Base-by-base conservation (phyloP, 1,140 invertebrate genomes). In the Rhyacophila brunnea region DNA sequence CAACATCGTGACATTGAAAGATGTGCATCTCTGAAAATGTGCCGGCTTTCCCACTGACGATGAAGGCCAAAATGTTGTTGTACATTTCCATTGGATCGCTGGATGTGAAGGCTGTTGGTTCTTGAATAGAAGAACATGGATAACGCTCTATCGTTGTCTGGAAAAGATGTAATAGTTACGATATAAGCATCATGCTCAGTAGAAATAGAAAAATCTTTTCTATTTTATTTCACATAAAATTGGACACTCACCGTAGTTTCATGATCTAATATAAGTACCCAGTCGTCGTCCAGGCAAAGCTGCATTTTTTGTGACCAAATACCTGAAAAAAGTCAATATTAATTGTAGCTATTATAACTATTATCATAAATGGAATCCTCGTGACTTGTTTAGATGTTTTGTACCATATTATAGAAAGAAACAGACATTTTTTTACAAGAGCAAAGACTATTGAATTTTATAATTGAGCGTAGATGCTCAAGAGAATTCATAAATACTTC, bases 231-330 rank as follows among this genome's bases (percentile, higher is more conserved):
- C 9, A 28, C 3, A 28, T 28, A 28, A 28, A 9, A 40, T 3
- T 40, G 38, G 14, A n/a, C 54, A 80, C 85, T 82, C 81, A 97
- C 94, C 74, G 92, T 94, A 60, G 93, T 96, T 79, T 98, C 95
- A 71, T 93, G 95, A 71, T 98, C 96, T 82, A 98, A 91, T 47
- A 98, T 94, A 15, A 97, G 83, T 52, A 98, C 88, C 88, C 90
- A 92, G 66, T 87, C 87, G 44, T 88, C 84, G 68, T 97, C 94
- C 36, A 98, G 75, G 64, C 90, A 87, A 32, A 98, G 79, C 68
- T 94, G 87, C 92, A 98, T 97, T 72, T 96, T 96, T 79, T 99
- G 96, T 32, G 95, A 98, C 96, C 96, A 99, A 72, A 99, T 98
- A 52, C 82, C 82, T 69, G 72, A n/a, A 72, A 70, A 15, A 45